Conservation (phyloP, 2,888 invertebrate species). For the Mesoligia furuncula region DNA sequence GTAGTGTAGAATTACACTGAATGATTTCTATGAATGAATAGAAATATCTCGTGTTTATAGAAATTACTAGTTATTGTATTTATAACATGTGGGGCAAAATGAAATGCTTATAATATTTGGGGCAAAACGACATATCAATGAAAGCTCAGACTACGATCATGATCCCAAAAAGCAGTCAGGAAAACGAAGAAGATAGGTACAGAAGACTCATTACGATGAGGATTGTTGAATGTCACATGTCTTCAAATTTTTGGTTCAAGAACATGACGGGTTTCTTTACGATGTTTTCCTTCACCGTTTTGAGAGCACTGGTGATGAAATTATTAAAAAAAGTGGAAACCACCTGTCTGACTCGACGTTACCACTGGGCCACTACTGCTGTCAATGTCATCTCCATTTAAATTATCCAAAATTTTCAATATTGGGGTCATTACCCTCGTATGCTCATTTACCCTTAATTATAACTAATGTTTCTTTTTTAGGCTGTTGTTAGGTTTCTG, state of each 20-base stretch:
- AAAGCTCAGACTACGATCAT: too few species aligned
- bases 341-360: background rate
- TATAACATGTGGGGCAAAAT: too few species aligned
- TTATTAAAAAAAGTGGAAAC: background rate
- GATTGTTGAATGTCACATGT: background rate
- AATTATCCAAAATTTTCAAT: background rate
- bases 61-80: too few species aligned
- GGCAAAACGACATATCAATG: too few species aligned
- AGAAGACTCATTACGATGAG: too few species aligned
- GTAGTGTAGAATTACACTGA: too few species aligned
- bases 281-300: background rate
- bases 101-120: too few species aligned
- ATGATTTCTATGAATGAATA: too few species aligned
- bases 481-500: background rate
- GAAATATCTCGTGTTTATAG: too few species aligned
- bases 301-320: background rate
- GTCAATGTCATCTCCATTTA: background rate
- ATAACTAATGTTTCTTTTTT: background rate
- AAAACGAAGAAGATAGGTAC: too few species aligned
- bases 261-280: background rate
- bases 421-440: background rate
- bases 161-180: too few species aligned
- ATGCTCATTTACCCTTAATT: slow-evolving; percentile 3
- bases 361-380: background rate
- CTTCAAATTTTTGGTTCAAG: background rate